Conservation (phyloP, 1,140 invertebrate genomes). For the Drosophila guanche region DNA sequence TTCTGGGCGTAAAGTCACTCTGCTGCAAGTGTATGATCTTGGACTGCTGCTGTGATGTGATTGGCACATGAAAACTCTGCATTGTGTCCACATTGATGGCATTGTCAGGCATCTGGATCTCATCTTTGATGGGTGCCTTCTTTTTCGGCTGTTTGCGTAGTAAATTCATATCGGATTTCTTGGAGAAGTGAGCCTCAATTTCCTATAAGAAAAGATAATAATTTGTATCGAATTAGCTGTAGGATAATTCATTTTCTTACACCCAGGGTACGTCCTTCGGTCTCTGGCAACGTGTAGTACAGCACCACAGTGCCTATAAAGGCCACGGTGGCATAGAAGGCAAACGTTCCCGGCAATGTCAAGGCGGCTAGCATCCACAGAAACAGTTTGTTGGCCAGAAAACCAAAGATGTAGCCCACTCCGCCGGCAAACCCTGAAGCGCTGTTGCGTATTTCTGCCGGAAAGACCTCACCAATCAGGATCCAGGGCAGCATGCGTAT, state of each 20-base stretch:
- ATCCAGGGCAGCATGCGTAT: slow-evolving; percentile 91
- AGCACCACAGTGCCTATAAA: slow-evolving; percentile 86
- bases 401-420: slow-evolving; percentile 89
- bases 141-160: slow-evolving; percentile 41
- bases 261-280: slow-evolving; percentile 90
- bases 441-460: slow-evolving; percentile 87
- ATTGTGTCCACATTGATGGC: slow-evolving; percentile 61
- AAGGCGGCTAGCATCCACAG: slow-evolving; percentile 86
- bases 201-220: slow-evolving; percentile 84
- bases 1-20: slow-evolving; percentile 69
- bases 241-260: slow-evolving; percentile 47
- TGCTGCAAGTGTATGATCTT: slow-evolving; percentile 80
- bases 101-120: slow-evolving; percentile 32
- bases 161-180: slow-evolving; percentile 79
- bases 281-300: slow-evolving; percentile 87
- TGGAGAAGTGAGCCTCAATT: slow-evolving; percentile 88
- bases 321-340: slow-evolving; percentile 85
- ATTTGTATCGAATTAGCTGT: neutral
- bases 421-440: slow-evolving; percentile 89
- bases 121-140: slow-evolving; percentile 33
- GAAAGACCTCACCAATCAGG: slow-evolving; percentile 89
- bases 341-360: slow-evolving; percentile 88
- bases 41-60: slow-evolving; percentile 63
- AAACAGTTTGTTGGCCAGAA: slow-evolving; percentile 89
- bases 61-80: slow-evolving; percentile 70